Evolutionary conservation across 2,113 vertebrate genomes (phyloP).

Genomic region (Heterotilapia buettikoferi): DNA sequence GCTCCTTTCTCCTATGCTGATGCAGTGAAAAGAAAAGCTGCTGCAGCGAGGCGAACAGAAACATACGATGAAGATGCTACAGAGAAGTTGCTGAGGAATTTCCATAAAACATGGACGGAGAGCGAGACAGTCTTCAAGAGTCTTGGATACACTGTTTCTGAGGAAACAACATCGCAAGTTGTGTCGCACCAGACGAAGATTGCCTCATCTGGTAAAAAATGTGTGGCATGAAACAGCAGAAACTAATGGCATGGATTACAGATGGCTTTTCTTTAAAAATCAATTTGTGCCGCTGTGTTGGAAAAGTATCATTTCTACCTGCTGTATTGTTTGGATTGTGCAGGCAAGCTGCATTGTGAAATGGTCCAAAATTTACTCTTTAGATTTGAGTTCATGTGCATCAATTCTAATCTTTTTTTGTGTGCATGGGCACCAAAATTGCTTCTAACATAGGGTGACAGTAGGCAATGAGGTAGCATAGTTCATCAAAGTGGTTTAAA

Average conservation of each 20-base stretch:
- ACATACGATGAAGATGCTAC: conserved; percentile 67
- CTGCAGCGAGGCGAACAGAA: conserved; percentile 54
- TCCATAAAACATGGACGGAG: conserved; percentile 81
- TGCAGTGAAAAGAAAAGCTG: conserved; percentile 77
- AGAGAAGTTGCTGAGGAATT: conserved; percentile 76
- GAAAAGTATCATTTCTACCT: not conserved
- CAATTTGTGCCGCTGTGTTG: not conserved
- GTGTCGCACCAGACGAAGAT: conserved; percentile 69
- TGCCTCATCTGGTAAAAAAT: conserved; percentile 73
- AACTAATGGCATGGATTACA: conserved; percentile 18
- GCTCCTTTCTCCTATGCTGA: conserved; percentile 84
- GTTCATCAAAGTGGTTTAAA: not conserved
- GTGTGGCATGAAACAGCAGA: conserved; percentile 54
- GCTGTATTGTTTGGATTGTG: not conserved
- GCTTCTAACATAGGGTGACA: not conserved
- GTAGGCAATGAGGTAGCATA: not conserved
- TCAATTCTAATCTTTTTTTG: not conserved
- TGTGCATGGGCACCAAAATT: not conserved
- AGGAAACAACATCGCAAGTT: conserved; percentile 65
- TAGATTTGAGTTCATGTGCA: not conserved
- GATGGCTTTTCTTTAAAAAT: not conserved
- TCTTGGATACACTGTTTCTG: conserved; percentile 74
- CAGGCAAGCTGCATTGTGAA: not conserved
- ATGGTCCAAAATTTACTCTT: not conserved
- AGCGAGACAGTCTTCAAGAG: conserved; percentile 80